Conservation (phyloP, 2,797 vertebrate genomes). For the Tragelaphus oryx region DNA sequence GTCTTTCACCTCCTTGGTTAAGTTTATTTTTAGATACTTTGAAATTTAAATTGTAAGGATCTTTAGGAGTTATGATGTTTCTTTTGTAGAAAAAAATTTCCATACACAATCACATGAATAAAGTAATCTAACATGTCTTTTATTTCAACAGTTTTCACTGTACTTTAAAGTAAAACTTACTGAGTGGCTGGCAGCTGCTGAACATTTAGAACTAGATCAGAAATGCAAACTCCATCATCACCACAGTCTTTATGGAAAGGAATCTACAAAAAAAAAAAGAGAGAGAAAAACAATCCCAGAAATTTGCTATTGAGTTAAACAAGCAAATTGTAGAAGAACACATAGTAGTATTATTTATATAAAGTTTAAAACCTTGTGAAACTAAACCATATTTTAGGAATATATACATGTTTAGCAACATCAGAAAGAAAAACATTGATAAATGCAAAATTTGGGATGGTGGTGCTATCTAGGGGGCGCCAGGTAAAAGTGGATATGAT, state of each 20-base stretch:
- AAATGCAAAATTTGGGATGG: neutral
- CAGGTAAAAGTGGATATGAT: neutral
- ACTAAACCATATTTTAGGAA: neutral
- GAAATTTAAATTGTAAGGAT: neutral
- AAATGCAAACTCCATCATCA: conserved; percentile 88
- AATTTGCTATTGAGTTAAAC: neutral
- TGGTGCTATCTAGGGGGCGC: rapidly evolving
- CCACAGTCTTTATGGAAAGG: conserved; percentile 94
- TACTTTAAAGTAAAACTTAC: conserved; percentile 76
- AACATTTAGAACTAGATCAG: conserved; percentile 87
- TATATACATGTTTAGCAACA: neutral
- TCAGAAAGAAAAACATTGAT: neutral
- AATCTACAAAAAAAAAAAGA: conserved; percentile 77
- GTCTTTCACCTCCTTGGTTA: neutral
- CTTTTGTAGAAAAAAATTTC: neutral
- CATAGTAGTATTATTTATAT: neutral
- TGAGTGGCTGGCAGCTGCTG: conserved; percentile 75
- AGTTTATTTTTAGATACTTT: neutral
- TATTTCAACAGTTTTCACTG: neutral
- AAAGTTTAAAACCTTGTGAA: neutral
- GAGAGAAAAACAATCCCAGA: neutral
- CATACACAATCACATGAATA: neutral
- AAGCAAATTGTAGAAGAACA: neutral
- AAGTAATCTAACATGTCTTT: neutral
- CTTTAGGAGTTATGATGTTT: neutral